These are phyloP conservation scores for Drosophila algonquin DNA, from an alignment of 2,888 invertebrate genomes.

Conservation along the genomic window DNA sequence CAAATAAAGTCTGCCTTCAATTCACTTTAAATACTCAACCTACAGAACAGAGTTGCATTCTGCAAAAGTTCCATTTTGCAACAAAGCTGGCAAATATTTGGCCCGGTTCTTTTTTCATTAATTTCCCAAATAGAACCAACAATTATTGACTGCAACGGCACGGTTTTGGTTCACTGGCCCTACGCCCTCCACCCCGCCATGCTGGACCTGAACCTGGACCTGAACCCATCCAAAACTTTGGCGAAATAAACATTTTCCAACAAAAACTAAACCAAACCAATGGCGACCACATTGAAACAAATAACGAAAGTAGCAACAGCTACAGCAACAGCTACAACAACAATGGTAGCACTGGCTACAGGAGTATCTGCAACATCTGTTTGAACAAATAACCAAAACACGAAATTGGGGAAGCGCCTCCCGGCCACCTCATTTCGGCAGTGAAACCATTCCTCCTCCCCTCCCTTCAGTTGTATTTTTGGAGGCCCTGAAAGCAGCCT, in stretches of 20 bases:
- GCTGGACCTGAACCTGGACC: background rate
- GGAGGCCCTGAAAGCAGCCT: constrained; percentile 3
- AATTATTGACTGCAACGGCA: constrained; percentile 17
- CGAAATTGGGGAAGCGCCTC: constrained; percentile 21
- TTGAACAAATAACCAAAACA: constrained; percentile 73
- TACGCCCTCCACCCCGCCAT: constrained; percentile 24
- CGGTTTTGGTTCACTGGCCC: background rate
- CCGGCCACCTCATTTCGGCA: background rate
- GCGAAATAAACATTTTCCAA: constrained; percentile 26
- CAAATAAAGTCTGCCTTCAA: too few relatives aligned
- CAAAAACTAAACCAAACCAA: constrained; percentile 55
- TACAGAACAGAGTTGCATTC: background rate
- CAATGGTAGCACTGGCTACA: constrained; percentile 24
- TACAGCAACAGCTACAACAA: too few relatives aligned
- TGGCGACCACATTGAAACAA: constrained; percentile 63
- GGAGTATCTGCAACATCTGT: constrained; percentile 70
- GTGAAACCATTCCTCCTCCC: background rate
- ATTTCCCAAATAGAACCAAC: constrained; percentile 5
- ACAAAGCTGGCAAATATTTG: constrained; percentile 3
- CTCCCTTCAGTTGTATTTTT: constrained; percentile 2
- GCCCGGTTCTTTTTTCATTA: background rate
- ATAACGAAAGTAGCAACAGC: constrained; percentile 37
- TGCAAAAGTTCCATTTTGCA: background rate
- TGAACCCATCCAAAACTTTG: background rate
- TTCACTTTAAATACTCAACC: background rate